Evolutionary conservation across 2,113 vertebrate species (phyloP), one percentile per base, ranked within the genome.

Genomic region (Camelus bactrianus): DNA sequence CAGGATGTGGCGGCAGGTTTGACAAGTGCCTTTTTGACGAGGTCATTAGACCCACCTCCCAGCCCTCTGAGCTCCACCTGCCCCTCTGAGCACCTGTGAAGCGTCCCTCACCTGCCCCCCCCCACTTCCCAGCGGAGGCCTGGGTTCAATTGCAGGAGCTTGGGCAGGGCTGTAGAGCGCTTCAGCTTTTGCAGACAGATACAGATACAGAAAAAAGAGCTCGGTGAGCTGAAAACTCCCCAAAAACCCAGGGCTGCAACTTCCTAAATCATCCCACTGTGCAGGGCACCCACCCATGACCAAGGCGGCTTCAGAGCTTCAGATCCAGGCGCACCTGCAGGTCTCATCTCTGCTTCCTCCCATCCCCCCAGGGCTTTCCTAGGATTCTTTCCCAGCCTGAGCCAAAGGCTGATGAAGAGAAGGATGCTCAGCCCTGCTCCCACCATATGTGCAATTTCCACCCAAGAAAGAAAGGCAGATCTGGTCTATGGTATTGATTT

Each of bases 1-100:
- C 10, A 2, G 46, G 1, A 12, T 2, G 0, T 2, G 9, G 22
- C 2, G 7, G 38, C 19, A 42, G 7, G 8, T 11, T 19, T 26
- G 70, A 52, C 24, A 50, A 50, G 32, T 35, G 60, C 13, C 60
- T 16, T 62, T 60, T 60, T 50, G 30, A 30, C 32, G 56, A 50
- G 54, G 54, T 38, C 67, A 5, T 79, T 28, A 62, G 79, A 46
- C 9, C 69, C 52, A 14, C 9, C 48, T n/a, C 20, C 30, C 26
- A 14, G 73, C n/a, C 46, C 87, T 65, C n/a, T 22, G 42, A 50
- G 13, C 16, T 50, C 54, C 2, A 16, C 28, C 64, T 20, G 72
- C 67, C 52, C 5, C 4, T 50, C 81, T 30, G 5, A 3, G 56
- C 70, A 35, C 30, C 7, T 5, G 42, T 3, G 0, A 12, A 35